Evolutionary conservation across 2,113 vertebrate species (phyloP).

Genomic region (Lonchura striata): DNA sequence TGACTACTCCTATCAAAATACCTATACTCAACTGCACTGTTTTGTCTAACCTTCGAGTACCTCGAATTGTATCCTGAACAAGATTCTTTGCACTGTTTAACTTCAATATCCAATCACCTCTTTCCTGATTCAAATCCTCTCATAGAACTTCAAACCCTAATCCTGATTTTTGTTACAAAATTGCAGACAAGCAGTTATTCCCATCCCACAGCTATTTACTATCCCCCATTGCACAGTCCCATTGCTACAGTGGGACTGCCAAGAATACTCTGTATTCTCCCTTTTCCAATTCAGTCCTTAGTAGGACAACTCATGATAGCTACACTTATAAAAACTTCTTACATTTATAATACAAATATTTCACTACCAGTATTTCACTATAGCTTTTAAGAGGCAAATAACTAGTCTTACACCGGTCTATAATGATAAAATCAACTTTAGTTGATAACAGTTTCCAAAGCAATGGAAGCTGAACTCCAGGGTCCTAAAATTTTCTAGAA

Average conservation of each 20-base stretch:
- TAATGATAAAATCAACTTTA: neutral
- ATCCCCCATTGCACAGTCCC: accelerated
- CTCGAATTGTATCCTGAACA: neutral
- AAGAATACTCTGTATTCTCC: neutral
- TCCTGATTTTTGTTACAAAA: neutral
- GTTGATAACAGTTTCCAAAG: neutral
- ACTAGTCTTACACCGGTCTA: neutral
- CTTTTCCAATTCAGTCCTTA: neutral
- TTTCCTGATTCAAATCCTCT: neutral
- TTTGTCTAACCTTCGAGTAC: neutral
- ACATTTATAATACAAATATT: neutral
- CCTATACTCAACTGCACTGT: neutral
- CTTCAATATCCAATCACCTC: neutral
- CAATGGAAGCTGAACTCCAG: neutral
- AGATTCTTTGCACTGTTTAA: neutral
- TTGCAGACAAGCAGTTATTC: neutral
- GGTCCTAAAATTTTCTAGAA: accelerated
- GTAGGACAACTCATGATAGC: neutral
- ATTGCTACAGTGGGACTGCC: neutral
- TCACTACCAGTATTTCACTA: neutral
- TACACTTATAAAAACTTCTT: too few species aligned
- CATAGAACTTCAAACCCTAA: neutral
- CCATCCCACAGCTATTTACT: neutral
- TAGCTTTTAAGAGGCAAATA: neutral
- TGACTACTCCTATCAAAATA: neutral